These are phyloP conservation scores for Diarsia rubi DNA, from an alignment of 2,888 invertebrate genomes.

Conservation along the genomic window DNA sequence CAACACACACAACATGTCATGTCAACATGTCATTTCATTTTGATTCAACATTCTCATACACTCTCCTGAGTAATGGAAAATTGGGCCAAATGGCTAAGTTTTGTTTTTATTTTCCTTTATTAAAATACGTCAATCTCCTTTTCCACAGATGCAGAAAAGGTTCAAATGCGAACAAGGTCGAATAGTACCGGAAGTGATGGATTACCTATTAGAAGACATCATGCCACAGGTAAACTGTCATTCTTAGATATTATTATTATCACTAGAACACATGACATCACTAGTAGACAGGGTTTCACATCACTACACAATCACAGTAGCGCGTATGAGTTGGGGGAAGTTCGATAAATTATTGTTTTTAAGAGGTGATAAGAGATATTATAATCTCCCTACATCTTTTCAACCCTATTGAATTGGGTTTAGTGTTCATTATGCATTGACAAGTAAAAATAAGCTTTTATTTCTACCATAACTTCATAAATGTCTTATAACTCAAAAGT, in stretches of 20 bases:
- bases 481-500: background rate
- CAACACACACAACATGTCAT: too few species aligned
- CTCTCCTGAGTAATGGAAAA: too few species aligned
- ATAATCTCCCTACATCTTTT: background rate
- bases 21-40: too few species aligned
- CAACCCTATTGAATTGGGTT: rapidly evolving
- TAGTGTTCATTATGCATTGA: background rate
- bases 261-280: constrained; percentile 43
- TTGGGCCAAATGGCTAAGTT: too few species aligned
- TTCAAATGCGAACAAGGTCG: constrained; percentile 90
- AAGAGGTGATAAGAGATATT: background rate
- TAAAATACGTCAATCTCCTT: background rate
- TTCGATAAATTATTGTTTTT: constrained; percentile 4
- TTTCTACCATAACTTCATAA: background rate
- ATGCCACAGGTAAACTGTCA: constrained; percentile 87
- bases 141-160: constrained; percentile 88
- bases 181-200: constrained; percentile 91
- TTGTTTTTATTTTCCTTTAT: background rate
- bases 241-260: background rate
- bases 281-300: constrained; percentile 35
- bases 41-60: background rate
- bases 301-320: constrained; percentile 42
- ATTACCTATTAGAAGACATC: constrained; percentile 91
- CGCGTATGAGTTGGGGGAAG: constrained; percentile 4
- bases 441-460: background rate